Conservation (phyloP, 2,888 invertebrate genomes). For the Maniola hyperantus region DNA sequence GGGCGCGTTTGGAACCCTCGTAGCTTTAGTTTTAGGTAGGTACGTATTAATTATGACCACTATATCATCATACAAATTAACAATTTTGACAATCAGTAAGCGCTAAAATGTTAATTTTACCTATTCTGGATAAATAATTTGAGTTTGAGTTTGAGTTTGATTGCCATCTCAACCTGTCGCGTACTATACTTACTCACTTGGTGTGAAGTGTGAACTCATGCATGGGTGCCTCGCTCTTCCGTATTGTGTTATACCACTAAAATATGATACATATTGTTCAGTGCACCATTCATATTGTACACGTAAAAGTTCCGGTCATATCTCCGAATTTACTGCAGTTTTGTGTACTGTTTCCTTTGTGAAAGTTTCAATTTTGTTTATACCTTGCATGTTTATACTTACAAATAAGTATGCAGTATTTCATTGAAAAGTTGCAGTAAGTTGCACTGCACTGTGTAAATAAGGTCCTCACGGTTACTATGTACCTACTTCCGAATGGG, state of each 20-base stretch:
- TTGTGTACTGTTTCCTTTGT: slow-evolving; percentile 17
- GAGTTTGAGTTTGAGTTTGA: no score
- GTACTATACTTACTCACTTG: not conserved
- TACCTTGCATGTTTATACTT: slow-evolving; percentile 13
- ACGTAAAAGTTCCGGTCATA: slow-evolving; percentile 34
- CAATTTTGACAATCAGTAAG: no score
- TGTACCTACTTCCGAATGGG: no score
- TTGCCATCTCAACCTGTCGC: no score
- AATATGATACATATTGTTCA: slow-evolving; percentile 37
- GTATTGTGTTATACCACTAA: slow-evolving; percentile 27
- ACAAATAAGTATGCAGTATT: slow-evolving; percentile 7
- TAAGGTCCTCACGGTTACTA: not conserved
- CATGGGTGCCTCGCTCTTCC: slow-evolving; percentile 6
- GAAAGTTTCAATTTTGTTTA: slow-evolving; percentile 23
- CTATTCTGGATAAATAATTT: no score
- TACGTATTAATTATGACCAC: no score
- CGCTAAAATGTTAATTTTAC: no score
- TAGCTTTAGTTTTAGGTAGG: no score
- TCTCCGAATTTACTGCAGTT: slow-evolving; percentile 28
- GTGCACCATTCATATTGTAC: slow-evolving; percentile 22
- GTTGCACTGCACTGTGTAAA: not conserved
- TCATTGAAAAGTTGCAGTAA: not conserved
- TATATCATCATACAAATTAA: no score
- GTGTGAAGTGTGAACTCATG: slow-evolving; percentile 2
- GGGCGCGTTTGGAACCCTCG: no score